Evolutionary conservation across 1,140 invertebrate species (phyloP), one percentile per base, ranked within the genome.

Genomic region (Drosophila prosaltans): DNA sequence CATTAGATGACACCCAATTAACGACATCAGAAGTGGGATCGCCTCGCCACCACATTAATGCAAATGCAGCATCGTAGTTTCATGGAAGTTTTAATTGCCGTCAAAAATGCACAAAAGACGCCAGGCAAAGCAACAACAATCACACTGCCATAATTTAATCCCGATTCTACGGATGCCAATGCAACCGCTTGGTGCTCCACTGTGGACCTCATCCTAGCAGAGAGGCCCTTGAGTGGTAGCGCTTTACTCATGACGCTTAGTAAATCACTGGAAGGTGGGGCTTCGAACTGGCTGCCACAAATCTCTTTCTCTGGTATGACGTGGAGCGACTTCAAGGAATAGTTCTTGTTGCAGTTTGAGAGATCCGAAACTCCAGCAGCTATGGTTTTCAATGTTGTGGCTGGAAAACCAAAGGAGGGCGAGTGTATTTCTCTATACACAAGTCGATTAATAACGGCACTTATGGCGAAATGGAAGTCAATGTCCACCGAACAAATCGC

Each of bases 21-120:
- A 36, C 32, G 65, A 32, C 65, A 60, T 67, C 65, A 67, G 55
- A 67, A 60, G 65, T 60, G 54, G 65, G 65, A 67, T 67, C 55
- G 9, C 21, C 11, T 67, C 24, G 2, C 45, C 40, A 10, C 11
- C 54, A 67, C 40, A 39, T 24, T 69, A 10, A 7, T 69, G 30
- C 30, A 69, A 51, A 9, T 26, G n/a, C 66, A 69, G 16, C 41
- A 62, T 61, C 58, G 66, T 5, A 48, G 61, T 26, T 21, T 69
- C 6, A 48, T 61, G 1, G 58, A 69, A 28, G 32, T 61, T 10
- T 2, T 69, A 3, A 55, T 39, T n/a, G 59, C 43, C 21, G 24
- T 58, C 4, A 58, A 36, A 59, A 9, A n/a, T 8, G 8, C 48
- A n/a, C 63, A 65, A 26, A 32, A 48, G 40, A 65, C 54, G 9